Evolutionary conservation across 2,113 vertebrate genomes (phyloP).

Genomic region (Hoplias malabaricus): DNA sequence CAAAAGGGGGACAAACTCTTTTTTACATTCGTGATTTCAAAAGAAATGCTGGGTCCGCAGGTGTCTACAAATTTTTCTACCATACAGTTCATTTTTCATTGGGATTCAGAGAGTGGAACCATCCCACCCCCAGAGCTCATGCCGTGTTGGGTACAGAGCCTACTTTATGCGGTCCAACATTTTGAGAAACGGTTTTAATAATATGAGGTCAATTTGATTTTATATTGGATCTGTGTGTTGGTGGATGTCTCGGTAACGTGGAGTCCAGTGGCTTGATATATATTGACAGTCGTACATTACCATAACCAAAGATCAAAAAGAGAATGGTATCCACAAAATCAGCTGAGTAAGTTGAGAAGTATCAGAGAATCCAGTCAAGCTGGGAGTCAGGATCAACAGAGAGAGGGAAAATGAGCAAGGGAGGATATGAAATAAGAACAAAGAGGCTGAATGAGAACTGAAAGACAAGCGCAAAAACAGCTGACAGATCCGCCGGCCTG

Average conservation of each 20-base stretch:
- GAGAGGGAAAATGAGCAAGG: neutral
- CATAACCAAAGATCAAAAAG: neutral
- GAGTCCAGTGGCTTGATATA: neutral
- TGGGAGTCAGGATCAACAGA: neutral
- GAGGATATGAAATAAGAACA: neutral
- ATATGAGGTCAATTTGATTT: neutral
- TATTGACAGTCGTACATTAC: neutral
- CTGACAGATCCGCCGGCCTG: conserved; percentile 48
- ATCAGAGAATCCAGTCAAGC: neutral
- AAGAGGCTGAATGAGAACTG: neutral
- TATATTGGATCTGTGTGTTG: neutral
- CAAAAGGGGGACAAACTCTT: too few species aligned
- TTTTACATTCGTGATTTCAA: neutral
- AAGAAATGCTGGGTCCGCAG: neutral
- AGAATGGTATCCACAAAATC: neutral
- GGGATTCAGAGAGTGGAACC: too few species aligned
- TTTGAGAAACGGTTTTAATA: neutral
- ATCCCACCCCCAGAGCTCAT: neutral
- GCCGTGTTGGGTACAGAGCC: neutral
- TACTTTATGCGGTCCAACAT: neutral
- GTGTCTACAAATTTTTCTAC: too few species aligned
- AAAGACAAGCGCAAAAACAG: conserved; percentile 24
- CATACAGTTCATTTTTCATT: too few species aligned
- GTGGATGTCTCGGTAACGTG: neutral
- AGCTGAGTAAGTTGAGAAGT: too few species aligned